Evolutionary conservation across 2,888 invertebrate species (phyloP), one percentile per base, ranked within the genome.

Genomic region (Stenodema calcarata): DNA sequence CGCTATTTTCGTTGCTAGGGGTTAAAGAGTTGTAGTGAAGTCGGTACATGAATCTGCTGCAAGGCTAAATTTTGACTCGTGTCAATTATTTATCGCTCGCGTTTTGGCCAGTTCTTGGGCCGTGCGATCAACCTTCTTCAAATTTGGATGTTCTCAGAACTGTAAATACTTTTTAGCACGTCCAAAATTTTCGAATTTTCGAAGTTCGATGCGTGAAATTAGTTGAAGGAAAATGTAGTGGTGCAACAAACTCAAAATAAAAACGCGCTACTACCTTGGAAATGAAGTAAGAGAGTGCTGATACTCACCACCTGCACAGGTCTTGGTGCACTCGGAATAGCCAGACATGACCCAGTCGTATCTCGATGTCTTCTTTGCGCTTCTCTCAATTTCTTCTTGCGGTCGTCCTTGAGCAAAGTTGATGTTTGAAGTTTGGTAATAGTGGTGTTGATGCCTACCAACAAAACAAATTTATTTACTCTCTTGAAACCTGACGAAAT

Each of bases 281-380:
- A n/a, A n/a, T n/a, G n/a, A n/a, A n/a, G n/a, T n/a, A n/a, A n/a
- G n/a, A n/a, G n/a, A n/a, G 4, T 70, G 70, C 41, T 4, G 18
- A 4, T 23, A 79, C 69, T 62, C 44, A 86, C 86, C 78, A n/a
- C 79, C 86, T 27, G 69, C 69, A 28, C 86, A 86, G 14, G 86
- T 35, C 44, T 80, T 86, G 69, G 28, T 12, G 47, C 86, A 86
- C 47, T 42, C 69, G 14, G 62, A 75, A 35, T 70, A 86, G 69
- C 42, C 81, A n/a, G 83, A 73, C n/a, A 23, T 54, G 69, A 28
- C 47, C 83, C 83, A 83, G 42, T 69, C 30, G 70, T 70, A 83
- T 23, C 44, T 73, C 73, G 70, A 28, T 69, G 35, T 30, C 81
- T 54, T 81, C 62, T 81, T 62, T 2, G 54, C 11, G 35, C 7